phyloP scores from a whole-genome alignment of 2,113 vertebrate species.

The Dicaeum eximium region DNA sequence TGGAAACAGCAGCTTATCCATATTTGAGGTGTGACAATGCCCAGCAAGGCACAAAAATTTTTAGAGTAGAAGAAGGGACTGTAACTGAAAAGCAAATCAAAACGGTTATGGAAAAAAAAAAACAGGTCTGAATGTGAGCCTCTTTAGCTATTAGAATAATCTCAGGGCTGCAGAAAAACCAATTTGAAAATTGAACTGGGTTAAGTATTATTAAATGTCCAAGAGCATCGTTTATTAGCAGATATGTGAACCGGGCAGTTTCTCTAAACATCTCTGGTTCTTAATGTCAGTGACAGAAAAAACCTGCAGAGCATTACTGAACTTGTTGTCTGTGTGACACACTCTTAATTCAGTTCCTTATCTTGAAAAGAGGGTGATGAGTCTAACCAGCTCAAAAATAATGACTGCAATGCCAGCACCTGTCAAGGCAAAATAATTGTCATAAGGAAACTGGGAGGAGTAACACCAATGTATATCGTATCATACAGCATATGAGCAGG shows the following conservation, averaged over 20 bases:
- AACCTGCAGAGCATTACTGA: slow-evolving; percentile 2
- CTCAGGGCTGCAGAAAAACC: neutral
- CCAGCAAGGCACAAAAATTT: neutral
- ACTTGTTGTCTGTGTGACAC: neutral
- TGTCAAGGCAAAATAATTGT: slow-evolving; percentile 20
- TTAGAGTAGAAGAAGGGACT: neutral
- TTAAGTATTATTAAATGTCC: neutral
- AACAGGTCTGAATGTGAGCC: neutral
- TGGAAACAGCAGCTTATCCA: neutral
- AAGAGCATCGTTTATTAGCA: neutral
- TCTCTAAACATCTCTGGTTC: neutral
- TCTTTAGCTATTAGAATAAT: neutral
- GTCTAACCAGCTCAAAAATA: slow-evolving; percentile 1
- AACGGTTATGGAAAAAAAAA: neutral
- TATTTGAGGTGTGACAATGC: neutral
- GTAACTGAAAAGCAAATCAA: neutral
- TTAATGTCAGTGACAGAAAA: neutral
- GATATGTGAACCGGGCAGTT: neutral
- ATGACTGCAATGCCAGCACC: neutral
- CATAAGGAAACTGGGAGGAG: neutral
- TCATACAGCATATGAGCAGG: neutral
- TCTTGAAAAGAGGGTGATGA: neutral
- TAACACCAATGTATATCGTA: neutral
- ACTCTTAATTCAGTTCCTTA: neutral
- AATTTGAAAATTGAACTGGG: slow-evolving; percentile 2